phyloP scores from a whole-genome alignment of 2,113 vertebrate genomes.

The Myocastor coypus region DNA sequence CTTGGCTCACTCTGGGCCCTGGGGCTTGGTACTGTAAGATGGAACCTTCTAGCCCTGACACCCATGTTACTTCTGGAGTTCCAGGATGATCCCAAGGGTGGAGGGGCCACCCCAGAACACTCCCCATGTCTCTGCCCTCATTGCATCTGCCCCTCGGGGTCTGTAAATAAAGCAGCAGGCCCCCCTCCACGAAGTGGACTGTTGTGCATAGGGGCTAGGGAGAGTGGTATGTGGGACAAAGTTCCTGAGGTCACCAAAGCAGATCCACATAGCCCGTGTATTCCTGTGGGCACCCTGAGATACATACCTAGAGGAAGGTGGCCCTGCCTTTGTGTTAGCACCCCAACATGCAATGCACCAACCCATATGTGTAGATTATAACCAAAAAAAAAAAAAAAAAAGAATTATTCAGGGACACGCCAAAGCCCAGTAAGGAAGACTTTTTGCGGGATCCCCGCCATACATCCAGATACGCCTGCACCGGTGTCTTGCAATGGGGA shows the following conservation, averaged over 20 bases:
- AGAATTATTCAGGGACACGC: background rate
- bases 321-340: background rate
- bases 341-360: background rate
- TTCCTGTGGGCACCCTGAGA: background rate
- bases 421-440: background rate
- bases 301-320: background rate
- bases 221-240: accelerated
- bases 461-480: background rate
- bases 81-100: background rate
- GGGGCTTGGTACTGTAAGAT: background rate
- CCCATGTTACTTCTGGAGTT: background rate
- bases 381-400: background rate
- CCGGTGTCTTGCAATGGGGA: background rate
- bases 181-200: background rate
- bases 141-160: background rate
- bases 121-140: background rate
- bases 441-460: background rate
- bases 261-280: background rate
- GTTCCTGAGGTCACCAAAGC: background rate
- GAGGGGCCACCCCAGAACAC: accelerated
- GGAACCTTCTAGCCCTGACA: accelerated
- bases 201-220: accelerated
- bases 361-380: too few species aligned
- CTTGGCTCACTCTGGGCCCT: background rate
- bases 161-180: constrained; percentile 75